These are phyloP conservation scores for Caenorhabditis latens DNA, from an alignment of 1,140 invertebrate genomes.

Conservation along the genomic window DNA sequence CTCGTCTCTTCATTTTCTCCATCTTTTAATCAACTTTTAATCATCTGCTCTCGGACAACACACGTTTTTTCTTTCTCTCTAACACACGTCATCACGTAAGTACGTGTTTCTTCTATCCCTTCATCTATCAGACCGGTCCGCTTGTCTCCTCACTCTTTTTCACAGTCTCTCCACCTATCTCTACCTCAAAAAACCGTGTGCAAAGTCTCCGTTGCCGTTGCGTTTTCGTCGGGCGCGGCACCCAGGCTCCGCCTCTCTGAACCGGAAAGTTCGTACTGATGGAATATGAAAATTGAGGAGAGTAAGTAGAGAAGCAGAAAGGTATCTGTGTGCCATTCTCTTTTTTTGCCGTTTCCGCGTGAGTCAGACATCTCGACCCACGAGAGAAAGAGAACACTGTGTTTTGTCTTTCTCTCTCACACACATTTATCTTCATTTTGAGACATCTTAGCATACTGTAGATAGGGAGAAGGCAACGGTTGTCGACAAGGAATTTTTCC, in stretches of 20 bases:
- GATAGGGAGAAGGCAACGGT: background rate
- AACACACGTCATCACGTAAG: constrained; percentile 44
- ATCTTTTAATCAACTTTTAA: constrained; percentile 30
- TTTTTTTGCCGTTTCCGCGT: constrained; percentile 49
- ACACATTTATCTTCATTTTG: background rate
- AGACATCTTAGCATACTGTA: constrained; percentile 33
- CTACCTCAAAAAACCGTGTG: constrained; percentile 27
- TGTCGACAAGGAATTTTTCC: background rate
- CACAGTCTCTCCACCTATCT: background rate
- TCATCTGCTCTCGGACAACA: constrained; percentile 23
- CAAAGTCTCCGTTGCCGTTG: constrained; percentile 33
- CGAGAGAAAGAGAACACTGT: constrained; percentile 39
- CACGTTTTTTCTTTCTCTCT: background rate
- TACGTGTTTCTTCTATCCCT: constrained; percentile 27
- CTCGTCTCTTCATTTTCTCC: background rate
- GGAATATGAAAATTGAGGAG: background rate
- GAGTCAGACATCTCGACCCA: constrained; percentile 51
- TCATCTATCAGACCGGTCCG: constrained; percentile 42
- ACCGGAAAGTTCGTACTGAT: constrained; percentile 46
- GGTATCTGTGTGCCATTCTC: constrained; percentile 52
- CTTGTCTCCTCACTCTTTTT: background rate
- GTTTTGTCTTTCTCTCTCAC: constrained; percentile 32
- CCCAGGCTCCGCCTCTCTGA: constrained; percentile 36
- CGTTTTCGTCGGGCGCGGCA: background rate
- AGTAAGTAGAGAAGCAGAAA: constrained; percentile 13